Evolutionary conservation across 2,797 vertebrate species (phyloP).

Genomic region (Apodemus agrarius): DNA sequence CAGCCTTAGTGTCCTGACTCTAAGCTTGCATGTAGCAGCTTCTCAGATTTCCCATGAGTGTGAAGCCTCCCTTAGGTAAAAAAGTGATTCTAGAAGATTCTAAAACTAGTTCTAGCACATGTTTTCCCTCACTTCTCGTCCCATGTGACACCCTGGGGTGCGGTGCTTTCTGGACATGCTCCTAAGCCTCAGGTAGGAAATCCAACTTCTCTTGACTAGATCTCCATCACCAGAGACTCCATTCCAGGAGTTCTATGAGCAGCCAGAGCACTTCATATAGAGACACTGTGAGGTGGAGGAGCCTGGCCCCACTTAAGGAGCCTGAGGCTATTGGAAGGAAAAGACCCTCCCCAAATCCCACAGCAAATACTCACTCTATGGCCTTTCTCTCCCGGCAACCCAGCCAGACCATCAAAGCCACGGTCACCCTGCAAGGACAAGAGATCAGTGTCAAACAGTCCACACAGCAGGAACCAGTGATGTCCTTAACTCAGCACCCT

Average conservation of each 20-base stretch:
- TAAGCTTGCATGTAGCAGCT: rapidly evolving
- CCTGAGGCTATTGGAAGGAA: not conserved
- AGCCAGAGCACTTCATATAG: rapidly evolving
- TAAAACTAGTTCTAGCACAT: not conserved
- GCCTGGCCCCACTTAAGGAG: rapidly evolving
- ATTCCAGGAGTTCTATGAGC: rapidly evolving
- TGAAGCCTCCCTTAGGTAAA: rapidly evolving
- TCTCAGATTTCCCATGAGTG: rapidly evolving
- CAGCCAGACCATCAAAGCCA: slow-evolving; percentile 97
- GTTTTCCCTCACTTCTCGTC: rapidly evolving
- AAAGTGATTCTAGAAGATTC: not conserved
- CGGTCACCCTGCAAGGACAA: slow-evolving; percentile 92
- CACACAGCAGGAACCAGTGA: rapidly evolving
- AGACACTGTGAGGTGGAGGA: rapidly evolving
- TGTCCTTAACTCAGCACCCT: rapidly evolving
- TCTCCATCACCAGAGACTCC: not conserved
- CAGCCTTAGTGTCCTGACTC: not conserved
- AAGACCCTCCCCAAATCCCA: rapidly evolving
- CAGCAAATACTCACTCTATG: slow-evolving; percentile 91
- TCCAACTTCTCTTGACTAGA: rapidly evolving
- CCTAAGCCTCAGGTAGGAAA: not conserved
- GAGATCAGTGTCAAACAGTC: not conserved
- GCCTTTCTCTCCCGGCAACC: slow-evolving; percentile 98
- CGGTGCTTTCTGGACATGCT: no score
- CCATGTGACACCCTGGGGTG: rapidly evolving